phyloP scores from a whole-genome alignment of 2,113 vertebrate species.

The Prietella phreatophila region DNA sequence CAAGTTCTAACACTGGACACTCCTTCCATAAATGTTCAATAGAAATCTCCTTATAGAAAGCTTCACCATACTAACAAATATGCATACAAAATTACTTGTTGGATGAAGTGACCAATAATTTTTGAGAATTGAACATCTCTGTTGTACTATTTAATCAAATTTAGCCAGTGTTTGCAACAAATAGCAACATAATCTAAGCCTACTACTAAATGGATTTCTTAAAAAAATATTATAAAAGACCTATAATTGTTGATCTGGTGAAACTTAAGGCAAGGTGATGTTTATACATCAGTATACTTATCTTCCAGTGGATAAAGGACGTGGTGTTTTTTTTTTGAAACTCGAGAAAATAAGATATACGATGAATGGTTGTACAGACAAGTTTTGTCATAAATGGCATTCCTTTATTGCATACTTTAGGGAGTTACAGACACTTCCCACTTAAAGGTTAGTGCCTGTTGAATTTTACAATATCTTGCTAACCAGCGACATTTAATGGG shows the following conservation, averaged over 20 bases:
- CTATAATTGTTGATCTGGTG: neutral
- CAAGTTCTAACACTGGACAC: neutral
- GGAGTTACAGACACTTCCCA: no score
- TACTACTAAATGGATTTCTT: neutral
- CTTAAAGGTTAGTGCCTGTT: no score
- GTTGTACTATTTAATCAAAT: neutral
- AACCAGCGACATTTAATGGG: no score
- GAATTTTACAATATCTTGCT: no score
- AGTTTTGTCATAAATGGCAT: no score
- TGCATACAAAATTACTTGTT: no score
- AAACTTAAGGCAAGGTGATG: neutral
- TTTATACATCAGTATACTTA: neutral
- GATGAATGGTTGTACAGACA: no score
- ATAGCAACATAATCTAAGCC: neutral
- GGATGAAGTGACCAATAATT: neutral
- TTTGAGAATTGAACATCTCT: neutral
- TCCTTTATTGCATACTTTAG: no score
- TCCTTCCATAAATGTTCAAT: neutral
- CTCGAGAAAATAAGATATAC: no score
- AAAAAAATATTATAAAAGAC: neutral
- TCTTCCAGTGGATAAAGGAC: no score
- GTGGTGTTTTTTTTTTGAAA: no score
- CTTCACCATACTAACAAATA: neutral
- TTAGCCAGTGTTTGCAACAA: neutral
- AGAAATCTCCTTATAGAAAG: neutral